A percentile compares a stretch with the other conserved stretches of the same genome.
phyloP scores from a whole-genome alignment of 2,113 vertebrate genomes.

The Gymnobelideus leadbeateri region DNA sequence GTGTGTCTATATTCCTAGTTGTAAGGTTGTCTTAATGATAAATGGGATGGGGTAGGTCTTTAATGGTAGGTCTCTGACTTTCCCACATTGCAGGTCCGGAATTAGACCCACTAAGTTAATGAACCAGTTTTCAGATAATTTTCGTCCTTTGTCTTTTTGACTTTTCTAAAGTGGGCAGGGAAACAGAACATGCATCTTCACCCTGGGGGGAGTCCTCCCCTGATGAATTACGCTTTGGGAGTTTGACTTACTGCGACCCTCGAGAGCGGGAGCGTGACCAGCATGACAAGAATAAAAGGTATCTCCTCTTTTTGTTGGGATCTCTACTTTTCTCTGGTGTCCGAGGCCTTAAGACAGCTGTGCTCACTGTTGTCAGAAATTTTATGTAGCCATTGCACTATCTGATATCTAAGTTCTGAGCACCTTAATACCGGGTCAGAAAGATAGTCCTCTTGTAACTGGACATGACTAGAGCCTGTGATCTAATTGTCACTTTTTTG shows the following conservation, averaged over 20 bases:
- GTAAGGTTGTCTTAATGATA: neutral
- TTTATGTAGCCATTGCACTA: neutral
- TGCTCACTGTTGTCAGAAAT: neutral
- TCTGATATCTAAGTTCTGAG: neutral
- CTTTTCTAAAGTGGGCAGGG: constrained; percentile 85
- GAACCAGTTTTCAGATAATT: constrained; percentile 3
- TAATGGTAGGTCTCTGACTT: neutral
- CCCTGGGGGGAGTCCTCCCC: constrained; percentile 95
- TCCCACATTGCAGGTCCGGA: neutral
- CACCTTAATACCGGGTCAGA: neutral
- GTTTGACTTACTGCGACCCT: constrained; percentile 88
- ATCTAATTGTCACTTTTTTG: neutral
- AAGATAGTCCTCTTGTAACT: neutral
- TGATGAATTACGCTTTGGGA: constrained; percentile 92
- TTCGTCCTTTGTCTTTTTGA: constrained; percentile 29
- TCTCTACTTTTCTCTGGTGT: neutral
- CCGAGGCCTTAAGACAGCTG: neutral
- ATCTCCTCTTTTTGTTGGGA: accelerated
- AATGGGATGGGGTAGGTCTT: neutral
- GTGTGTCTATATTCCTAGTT: constrained; percentile 26
- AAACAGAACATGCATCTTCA: constrained; percentile 87
- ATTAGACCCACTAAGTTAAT: neutral
- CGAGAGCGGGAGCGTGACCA: constrained; percentile 95
- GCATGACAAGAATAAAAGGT: constrained; percentile 98
- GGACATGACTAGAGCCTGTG: neutral